Conservation (phyloP, 1,140 invertebrate genomes). For the Magallana ariakensis region DNA sequence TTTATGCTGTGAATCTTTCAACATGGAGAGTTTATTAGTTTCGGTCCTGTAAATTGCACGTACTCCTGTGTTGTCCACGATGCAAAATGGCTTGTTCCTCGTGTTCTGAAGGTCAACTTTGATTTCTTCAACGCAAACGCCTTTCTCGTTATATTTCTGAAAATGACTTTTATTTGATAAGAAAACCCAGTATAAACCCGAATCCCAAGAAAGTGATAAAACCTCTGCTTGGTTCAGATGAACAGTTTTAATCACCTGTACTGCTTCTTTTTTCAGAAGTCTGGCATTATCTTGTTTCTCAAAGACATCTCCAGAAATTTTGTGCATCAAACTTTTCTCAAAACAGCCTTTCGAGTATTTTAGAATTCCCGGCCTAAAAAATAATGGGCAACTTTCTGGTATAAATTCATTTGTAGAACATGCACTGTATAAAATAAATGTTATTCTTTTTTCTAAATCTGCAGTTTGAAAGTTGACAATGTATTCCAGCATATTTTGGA, state of each 20-base stretch:
- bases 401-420: not conserved
- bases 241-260: not conserved
- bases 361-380: not conserved
- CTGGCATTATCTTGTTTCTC: not conserved
- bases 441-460: not conserved
- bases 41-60: not conserved
- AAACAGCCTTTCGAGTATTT: not conserved
- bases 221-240: not conserved
- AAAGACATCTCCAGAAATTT: not conserved
- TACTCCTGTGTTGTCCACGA: not conserved
- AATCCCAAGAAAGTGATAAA: not conserved
- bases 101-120: not conserved
- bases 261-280: not conserved
- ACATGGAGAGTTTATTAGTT: not conserved
- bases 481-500: not conserved
- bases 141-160: not conserved
- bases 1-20: not conserved
- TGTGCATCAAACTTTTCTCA: not conserved
- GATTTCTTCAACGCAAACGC: not conserved
- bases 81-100: not conserved
- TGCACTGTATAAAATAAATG: not conserved
- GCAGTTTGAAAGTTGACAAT: not conserved
- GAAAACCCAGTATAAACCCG: not conserved
- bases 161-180: not conserved
- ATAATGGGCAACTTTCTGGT: not conserved